These are phyloP conservation scores for Carterocephalus palaemon DNA, from an alignment of 2,888 invertebrate species.

Conservation along the genomic window DNA sequence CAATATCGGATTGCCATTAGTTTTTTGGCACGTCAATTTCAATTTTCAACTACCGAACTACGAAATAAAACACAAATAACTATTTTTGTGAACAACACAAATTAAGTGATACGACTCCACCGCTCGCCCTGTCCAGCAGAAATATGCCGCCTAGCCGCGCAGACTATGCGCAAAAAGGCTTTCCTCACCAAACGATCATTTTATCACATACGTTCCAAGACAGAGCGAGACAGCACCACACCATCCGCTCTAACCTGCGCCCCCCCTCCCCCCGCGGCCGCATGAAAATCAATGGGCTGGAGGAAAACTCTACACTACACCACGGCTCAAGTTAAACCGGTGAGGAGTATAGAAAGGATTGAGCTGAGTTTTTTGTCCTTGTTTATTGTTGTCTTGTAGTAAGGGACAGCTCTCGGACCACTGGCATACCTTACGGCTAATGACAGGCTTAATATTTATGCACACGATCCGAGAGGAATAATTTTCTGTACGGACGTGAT, in stretches of 20 bases:
- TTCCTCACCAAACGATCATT: conserved; percentile 65
- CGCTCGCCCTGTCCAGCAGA: conserved; percentile 44
- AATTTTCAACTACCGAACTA: no score
- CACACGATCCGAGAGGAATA: conserved; percentile 35
- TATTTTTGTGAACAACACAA: no score
- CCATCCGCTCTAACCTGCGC: conserved; percentile 33
- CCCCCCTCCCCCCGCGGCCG: conserved; percentile 24
- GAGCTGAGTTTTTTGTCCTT: conserved; percentile 57
- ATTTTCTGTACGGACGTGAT: conserved; percentile 36
- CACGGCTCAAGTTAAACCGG: conserved; percentile 40
- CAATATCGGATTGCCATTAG: not conserved
- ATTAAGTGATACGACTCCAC: conserved; percentile 42
- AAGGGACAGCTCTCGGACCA: conserved; percentile 38
- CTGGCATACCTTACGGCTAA: conserved; percentile 35
- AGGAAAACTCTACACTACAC: conserved; percentile 31
- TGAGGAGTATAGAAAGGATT: conserved; percentile 36
- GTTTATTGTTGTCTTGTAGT: conserved; percentile 53
- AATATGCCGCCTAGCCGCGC: conserved; percentile 76
- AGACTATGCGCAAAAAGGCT: conserved; percentile 77
- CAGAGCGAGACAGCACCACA: conserved; percentile 44
- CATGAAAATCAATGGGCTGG: conserved; percentile 35
- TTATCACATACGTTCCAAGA: conserved; percentile 70
- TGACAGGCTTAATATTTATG: conserved; percentile 43
- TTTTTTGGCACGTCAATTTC: not conserved
- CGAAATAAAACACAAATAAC: no score